Evolutionary conservation across 2,797 vertebrate species (phyloP).

Genomic region (Ctenopoma multispine): DNA sequence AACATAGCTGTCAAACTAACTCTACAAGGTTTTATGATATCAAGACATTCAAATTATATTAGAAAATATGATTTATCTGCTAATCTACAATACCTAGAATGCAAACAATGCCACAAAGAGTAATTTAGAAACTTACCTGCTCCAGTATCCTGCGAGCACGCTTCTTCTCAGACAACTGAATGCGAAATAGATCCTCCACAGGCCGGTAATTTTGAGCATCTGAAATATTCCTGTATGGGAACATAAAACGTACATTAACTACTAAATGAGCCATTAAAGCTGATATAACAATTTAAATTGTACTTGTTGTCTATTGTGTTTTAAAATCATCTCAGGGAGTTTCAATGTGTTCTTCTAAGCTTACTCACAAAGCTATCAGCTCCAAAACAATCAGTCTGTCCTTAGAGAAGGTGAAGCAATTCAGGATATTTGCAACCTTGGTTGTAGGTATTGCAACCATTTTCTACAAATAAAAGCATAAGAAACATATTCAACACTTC

Average conservation of each 20-base stretch:
- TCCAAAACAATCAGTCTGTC: conserved; percentile 95
- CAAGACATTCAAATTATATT: neutral
- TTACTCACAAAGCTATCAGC: conserved; percentile 95
- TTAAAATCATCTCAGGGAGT: neutral
- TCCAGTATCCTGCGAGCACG: conserved; percentile 95
- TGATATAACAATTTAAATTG: neutral
- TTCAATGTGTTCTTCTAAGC: neutral
- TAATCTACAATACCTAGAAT: neutral
- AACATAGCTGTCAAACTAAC: neutral
- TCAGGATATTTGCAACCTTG: conserved; percentile 96
- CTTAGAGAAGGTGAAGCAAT: conserved; percentile 98
- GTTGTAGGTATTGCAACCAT: conserved; percentile 97
- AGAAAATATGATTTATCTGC: neutral
- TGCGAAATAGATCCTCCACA: conserved; percentile 96
- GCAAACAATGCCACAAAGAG: neutral
- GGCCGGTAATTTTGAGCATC: conserved; percentile 96
- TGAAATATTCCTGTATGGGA: conserved; percentile 90
- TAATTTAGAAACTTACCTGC: conserved; percentile 84
- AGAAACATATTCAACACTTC: conserved; percentile 8
- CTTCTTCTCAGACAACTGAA: conserved; percentile 95
- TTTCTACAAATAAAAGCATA: conserved; percentile 85
- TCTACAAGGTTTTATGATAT: neutral
- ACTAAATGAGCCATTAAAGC: neutral
- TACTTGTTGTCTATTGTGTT: neutral
- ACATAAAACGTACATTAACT: neutral